Conservation (phyloP, 1,140 invertebrate genomes). For the Sycophaga agraensis region DNA sequence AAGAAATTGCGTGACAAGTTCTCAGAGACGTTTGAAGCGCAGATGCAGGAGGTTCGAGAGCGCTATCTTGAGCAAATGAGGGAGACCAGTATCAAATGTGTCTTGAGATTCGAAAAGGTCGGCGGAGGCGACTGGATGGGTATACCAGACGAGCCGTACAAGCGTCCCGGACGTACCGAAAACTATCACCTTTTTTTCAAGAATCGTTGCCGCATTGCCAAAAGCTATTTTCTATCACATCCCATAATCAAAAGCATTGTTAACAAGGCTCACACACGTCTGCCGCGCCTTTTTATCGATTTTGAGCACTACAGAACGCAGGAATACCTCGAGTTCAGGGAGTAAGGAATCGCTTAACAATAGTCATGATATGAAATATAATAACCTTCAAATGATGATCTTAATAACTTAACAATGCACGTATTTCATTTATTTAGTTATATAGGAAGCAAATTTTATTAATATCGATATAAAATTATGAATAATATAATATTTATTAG, state of each 20-base stretch:
- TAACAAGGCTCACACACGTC: slow-evolving; percentile 56
- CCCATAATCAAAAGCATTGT: slow-evolving; percentile 64
- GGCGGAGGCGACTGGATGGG: slow-evolving; percentile 31
- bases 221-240: slow-evolving; percentile 63
- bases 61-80: slow-evolving; percentile 57
- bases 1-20: background rate
- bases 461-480: background rate
- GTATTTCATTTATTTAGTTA: background rate
- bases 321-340: slow-evolving; percentile 37
- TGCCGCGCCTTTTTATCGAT: slow-evolving; percentile 61
- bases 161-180: slow-evolving; percentile 62
- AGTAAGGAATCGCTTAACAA: slow-evolving; percentile 37
- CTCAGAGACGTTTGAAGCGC: background rate
- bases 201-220: slow-evolving; percentile 59
- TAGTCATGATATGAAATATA: background rate
- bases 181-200: slow-evolving; percentile 61
- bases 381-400: background rate
- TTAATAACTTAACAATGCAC: too few relatives aligned
- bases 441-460: background rate
- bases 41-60: slow-evolving; percentile 13
- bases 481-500: background rate
- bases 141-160: slow-evolving; percentile 50
- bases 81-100: slow-evolving; percentile 54
- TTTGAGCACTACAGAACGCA: slow-evolving; percentile 55
- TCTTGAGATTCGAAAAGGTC: slow-evolving; percentile 53